Conservation (phyloP, 2,888 invertebrate genomes). For the Melanostoma scalare region DNA sequence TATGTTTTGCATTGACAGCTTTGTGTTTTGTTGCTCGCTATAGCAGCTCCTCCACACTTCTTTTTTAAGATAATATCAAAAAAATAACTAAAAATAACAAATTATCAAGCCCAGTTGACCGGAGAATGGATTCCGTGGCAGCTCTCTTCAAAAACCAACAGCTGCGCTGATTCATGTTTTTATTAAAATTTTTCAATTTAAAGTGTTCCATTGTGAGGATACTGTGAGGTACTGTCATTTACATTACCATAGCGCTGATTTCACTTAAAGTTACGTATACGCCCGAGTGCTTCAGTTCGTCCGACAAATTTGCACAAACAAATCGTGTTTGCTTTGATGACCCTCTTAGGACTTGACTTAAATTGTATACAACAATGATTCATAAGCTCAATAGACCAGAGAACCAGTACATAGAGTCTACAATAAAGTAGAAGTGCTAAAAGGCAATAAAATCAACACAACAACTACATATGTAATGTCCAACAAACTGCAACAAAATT, state of each 20-base stretch:
- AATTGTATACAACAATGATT: slow-evolving; percentile 39
- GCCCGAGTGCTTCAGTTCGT: slow-evolving; percentile 40
- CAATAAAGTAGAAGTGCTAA: not conserved
- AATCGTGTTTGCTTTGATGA: slow-evolving; percentile 21
- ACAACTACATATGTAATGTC: slow-evolving; percentile 12
- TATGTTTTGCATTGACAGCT: no score
- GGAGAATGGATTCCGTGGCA: no score
- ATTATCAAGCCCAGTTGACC: no score
- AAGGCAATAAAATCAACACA: slow-evolving; percentile 48
- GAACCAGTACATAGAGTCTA: no score
- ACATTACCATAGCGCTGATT: slow-evolving; percentile 36
- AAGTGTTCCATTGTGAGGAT: no score
- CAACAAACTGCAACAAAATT: slow-evolving; percentile 56
- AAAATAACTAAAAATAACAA: no score
- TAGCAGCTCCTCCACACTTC: no score
- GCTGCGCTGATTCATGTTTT: no score
- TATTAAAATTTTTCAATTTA: no score
- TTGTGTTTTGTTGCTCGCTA: no score
- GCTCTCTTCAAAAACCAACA: no score
- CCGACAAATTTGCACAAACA: slow-evolving; percentile 4
- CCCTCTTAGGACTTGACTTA: slow-evolving; percentile 30
- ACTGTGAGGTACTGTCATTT: not conserved
- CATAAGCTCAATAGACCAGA: slow-evolving; percentile 62
- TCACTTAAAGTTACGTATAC: slow-evolving; percentile 66
- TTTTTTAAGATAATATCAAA: no score